Evolutionary conservation across 2,888 invertebrate genomes (phyloP).

Genomic region (Pimpla rufipes): DNA sequence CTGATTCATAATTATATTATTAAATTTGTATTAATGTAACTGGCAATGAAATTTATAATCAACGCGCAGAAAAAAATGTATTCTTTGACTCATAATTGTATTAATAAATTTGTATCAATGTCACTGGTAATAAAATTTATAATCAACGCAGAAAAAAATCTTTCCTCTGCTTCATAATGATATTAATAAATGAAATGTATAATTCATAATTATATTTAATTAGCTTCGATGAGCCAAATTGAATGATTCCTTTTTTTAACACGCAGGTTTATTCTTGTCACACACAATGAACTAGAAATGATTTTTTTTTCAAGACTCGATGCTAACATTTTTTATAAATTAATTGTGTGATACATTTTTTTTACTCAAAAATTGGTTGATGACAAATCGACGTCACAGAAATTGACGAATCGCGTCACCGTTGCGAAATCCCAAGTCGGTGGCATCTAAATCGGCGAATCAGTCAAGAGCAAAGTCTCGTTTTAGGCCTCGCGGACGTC

Average conservation of each 20-base stretch:
- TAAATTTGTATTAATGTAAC: too few species aligned
- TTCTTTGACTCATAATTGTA: background rate
- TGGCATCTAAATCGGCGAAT: constrained; percentile 25
- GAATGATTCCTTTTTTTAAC: too few species aligned
- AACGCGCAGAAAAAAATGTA: background rate
- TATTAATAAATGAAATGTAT: too few species aligned
- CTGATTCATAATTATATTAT: background rate
- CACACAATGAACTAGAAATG: too few species aligned
- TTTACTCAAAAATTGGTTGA: too few species aligned
- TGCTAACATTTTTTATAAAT: background rate
- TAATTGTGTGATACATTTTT: too few species aligned
- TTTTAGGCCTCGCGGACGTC: constrained; percentile 4
- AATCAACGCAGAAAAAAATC: too few species aligned
- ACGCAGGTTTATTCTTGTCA: too few species aligned
- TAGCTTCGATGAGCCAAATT: background rate
- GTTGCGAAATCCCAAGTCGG: constrained; percentile 47
- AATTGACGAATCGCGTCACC: constrained; percentile 44
- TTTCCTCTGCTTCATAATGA: too few species aligned
- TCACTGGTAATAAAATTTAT: too few species aligned
- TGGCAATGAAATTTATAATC: too few species aligned
- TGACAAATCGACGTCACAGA: constrained; percentile 40
- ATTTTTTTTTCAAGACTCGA: background rate
- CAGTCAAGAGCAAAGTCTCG: constrained; percentile 31
- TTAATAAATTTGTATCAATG: too few species aligned
- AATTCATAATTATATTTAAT: background rate